Percentiles rank a stretch among this genome's conserved stretches.
Evolutionary conservation across 2,113 vertebrate genomes (phyloP).

Genomic region (Morone saxatilis): DNA sequence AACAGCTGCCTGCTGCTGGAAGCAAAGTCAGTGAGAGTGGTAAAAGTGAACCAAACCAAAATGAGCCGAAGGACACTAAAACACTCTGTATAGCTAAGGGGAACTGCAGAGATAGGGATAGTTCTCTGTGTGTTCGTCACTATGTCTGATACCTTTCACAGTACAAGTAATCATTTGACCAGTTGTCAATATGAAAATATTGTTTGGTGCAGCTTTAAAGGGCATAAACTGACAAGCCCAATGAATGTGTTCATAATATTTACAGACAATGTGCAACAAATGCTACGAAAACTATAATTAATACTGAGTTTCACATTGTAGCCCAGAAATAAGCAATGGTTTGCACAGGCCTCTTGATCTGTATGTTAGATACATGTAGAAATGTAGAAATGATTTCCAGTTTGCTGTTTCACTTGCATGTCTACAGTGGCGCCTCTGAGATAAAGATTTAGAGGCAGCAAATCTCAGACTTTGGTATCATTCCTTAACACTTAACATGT

Average conservation of each 20-base stretch:
- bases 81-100: neutral
- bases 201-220: too few relatives aligned
- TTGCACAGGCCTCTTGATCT: conserved; percentile 7
- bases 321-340: neutral
- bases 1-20: neutral
- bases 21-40: neutral
- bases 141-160: neutral
- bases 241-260: too few relatives aligned
- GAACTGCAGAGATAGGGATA: neutral
- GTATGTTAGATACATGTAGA: neutral
- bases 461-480: conserved; percentile 25
- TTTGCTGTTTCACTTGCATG: conserved; percentile 2
- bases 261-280: too few relatives aligned
- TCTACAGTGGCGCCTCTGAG: conserved; percentile 7
- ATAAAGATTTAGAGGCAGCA: conserved; percentile 24
- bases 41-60: neutral
- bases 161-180: too few relatives aligned
- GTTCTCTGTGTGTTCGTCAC: neutral
- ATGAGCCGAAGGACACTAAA: neutral
- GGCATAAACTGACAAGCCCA: too few relatives aligned
- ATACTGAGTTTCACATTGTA: neutral
- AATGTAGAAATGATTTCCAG: conserved; percentile 14
- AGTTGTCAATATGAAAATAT: too few relatives aligned
- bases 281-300: neutral
- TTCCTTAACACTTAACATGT: conserved; percentile 14